phyloP scores from a whole-genome alignment of 1,140 invertebrate species.

The Helicoverpa armigera region DNA sequence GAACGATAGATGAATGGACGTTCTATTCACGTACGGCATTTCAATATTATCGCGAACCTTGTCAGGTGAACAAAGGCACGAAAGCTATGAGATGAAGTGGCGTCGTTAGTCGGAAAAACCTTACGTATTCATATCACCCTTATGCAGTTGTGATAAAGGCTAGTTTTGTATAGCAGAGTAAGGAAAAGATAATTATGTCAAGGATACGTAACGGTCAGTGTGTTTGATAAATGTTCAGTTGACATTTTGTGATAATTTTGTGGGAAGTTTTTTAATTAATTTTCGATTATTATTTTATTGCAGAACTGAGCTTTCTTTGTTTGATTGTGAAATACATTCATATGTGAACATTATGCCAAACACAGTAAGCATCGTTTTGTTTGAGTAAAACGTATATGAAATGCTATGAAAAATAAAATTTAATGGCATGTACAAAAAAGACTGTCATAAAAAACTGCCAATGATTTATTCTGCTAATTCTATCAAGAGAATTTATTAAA shows the following conservation, averaged over 20 bases:
- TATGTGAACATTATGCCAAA: too few relatives aligned
- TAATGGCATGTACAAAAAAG: too few relatives aligned
- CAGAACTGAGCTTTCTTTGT: too few relatives aligned
- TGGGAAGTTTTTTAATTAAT: slow-evolving; percentile 2
- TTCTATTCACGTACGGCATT: slow-evolving; percentile 77
- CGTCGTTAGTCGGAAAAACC: slow-evolving; percentile 68
- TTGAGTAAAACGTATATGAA: too few relatives aligned
- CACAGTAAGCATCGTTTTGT: too few relatives aligned
- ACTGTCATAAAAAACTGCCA: too few relatives aligned
- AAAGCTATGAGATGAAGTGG: slow-evolving; percentile 74
- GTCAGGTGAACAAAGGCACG: slow-evolving; percentile 75
- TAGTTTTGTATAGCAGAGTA: not conserved
- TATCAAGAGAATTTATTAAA: too few relatives aligned
- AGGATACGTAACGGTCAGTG: slow-evolving; percentile 29
- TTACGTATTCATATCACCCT: slow-evolving; percentile 15
- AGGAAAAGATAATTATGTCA: slow-evolving; percentile 37
- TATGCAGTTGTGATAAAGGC: slow-evolving; percentile 22
- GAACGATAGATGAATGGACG: slow-evolving; percentile 72
- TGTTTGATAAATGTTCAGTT: slow-evolving; percentile 23
- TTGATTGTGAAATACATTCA: too few relatives aligned
- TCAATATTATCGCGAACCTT: slow-evolving; percentile 82
- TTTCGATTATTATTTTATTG: not conserved
- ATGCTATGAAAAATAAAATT: too few relatives aligned
- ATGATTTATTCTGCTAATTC: too few relatives aligned
- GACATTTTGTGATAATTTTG: slow-evolving; percentile 2